Evolutionary conservation across 2,888 invertebrate species (phyloP), one percentile per base, ranked within the genome.

Genomic region (Halictus ligatus): DNA sequence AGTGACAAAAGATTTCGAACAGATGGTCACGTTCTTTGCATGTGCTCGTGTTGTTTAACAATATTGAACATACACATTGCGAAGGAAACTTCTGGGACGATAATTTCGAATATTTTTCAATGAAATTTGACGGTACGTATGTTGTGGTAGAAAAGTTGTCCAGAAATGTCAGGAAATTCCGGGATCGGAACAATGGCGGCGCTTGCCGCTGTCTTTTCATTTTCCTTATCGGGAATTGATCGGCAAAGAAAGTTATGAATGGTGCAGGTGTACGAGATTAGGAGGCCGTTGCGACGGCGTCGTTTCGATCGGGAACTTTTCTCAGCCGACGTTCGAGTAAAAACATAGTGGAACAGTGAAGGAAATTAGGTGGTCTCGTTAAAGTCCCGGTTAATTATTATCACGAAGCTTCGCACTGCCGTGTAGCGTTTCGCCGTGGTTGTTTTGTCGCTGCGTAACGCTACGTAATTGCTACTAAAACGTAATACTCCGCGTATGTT

Each of bases 141-240:
- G 43, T 43, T 7, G 35, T 35, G 35, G 5, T 35, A 10, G 8
- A 1, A 43, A 43, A 43, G 46, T 46, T 12, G 46, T 10, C 2
- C 46, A 2, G 13, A 13, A 46, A 46, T 13, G 46, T 46, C 46
- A 46, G 12, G 13, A 46, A 13, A 46, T 46, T 46, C 13, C 13
- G 46, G 46, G 46, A 46, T 46, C 12, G 43, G 43, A 43, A 43
- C 43, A 43, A 43, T 10, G 7, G 43, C 43, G 43, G 43, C 46
- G 46, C 46, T 5, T 1, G 10, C 2, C 46, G 2, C 46, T 13
- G 75, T 83, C 82, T 89, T 89, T 89, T 84, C 82, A 83, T 87
- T 90, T 89, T 78, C 83, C 73, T 72, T 90, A 91, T 90, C 86
- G 84, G 77, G 77, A 88, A 89, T 88, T 91, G 89, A 90, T 90